A percentile compares a stretch with the other conserved stretches of the same genome.
Evolutionary conservation across 2,888 invertebrate species (phyloP).

Genomic region (Eupithecia exiguata): DNA sequence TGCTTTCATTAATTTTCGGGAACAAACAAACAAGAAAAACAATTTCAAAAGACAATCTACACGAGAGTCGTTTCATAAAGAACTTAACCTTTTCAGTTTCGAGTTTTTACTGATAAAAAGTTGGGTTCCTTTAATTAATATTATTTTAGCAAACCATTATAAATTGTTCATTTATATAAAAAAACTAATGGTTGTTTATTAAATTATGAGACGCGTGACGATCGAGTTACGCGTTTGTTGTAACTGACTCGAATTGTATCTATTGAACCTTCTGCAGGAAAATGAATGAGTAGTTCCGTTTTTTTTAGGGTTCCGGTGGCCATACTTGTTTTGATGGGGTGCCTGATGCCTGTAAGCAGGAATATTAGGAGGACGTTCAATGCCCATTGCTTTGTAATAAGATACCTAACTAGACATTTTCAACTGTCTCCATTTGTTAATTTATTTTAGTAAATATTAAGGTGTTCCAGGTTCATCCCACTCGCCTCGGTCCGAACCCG

Average conservation of each 20-base stretch:
- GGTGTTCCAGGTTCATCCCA: too few relatives aligned
- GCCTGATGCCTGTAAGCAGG: too few relatives aligned
- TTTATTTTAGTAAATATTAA: too few relatives aligned
- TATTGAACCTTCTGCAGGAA: not conserved
- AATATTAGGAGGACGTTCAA: too few relatives aligned
- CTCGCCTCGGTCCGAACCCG: too few relatives aligned
- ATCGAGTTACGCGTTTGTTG: not conserved
- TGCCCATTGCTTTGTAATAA: too few relatives aligned
- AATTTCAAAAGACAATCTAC: not conserved
- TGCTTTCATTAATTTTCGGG: not conserved
- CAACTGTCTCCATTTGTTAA: too few relatives aligned
- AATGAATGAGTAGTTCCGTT: not conserved
- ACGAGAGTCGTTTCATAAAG: not conserved
- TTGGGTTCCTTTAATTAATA: not conserved
- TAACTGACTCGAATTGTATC: not conserved
- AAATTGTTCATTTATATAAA: not conserved
- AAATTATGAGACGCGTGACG: not conserved
- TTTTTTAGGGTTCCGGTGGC: not conserved
- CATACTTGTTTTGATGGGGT: not conserved
- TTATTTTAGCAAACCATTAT: not conserved
- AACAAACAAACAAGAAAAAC: not conserved
- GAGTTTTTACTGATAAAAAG: not conserved
- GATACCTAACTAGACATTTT: too few relatives aligned
- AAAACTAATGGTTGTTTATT: not conserved
- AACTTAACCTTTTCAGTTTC: not conserved